Evolutionary conservation across 2,797 vertebrate genomes (phyloP).

Genomic region (Poeciliopsis turneri): DNA sequence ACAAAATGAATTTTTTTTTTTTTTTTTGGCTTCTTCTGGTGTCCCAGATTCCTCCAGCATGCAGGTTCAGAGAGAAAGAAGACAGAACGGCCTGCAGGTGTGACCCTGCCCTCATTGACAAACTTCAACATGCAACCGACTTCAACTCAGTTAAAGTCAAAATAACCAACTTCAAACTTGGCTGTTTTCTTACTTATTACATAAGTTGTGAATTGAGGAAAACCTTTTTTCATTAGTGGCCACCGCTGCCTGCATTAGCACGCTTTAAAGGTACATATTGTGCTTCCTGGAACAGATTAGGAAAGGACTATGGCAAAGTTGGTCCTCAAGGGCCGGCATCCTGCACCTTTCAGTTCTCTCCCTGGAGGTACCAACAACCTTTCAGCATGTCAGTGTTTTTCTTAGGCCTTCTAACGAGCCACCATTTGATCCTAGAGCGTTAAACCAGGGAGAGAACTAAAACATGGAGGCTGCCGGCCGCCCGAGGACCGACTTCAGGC

Average conservation of each 20-base stretch:
- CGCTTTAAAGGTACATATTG: background rate
- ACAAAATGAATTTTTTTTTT: conserved; percentile 5
- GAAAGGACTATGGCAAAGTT: too few species aligned
- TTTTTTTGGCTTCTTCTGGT: background rate
- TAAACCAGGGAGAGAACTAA: too few species aligned
- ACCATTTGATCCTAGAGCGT: too few species aligned
- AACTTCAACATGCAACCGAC: conserved; percentile 11
- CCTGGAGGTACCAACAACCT: too few species aligned
- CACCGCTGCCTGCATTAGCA: background rate
- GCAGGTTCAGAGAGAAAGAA: conserved; percentile 17
- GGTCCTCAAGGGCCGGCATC: too few species aligned
- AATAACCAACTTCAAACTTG: background rate
- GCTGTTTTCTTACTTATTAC: background rate
- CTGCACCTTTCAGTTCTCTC: too few species aligned
- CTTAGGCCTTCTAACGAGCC: too few species aligned
- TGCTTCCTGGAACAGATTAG: too few species aligned
- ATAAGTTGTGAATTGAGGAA: background rate
- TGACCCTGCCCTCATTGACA: conserved; percentile 16
- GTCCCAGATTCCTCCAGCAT: conserved; percentile 28
- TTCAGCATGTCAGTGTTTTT: too few species aligned
- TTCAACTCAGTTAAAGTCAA: background rate
- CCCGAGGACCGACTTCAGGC: too few species aligned
- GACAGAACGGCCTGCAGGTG: conserved; percentile 26
- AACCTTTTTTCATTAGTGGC: background rate
- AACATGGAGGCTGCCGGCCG: too few species aligned